Evolutionary conservation across 2,113 vertebrate species (phyloP), one percentile per base, ranked within the genome.

Genomic region (Amblyopsis rosae): DNA sequence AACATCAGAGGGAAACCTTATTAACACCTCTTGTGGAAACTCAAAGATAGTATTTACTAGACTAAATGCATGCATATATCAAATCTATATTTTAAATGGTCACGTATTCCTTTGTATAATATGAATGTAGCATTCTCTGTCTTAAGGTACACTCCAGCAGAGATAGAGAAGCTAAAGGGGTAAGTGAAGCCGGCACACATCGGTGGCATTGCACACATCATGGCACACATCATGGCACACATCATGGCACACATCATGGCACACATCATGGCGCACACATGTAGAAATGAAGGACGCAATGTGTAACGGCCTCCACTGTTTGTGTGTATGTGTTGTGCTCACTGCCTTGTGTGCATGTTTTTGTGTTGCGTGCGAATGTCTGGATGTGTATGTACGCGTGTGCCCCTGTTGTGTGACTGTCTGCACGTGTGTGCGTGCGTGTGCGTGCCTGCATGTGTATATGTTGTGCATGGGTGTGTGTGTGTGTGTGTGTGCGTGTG

Each of bases 161-260:
- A 99, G 92, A 98, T 99, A 55, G 94, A 97, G 84, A 98, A 95
- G 75, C 94, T 99, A 12, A 98, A 97, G 92, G 92, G 95, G 96
- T 99, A 94, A 98, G 98, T 96, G 7, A 19, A 1, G 15, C 13
- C 17, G 1, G 41, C 19, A 11, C 4, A 1, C 32, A 8, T 61
- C 56, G 11, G 19, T 54, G 62, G 32, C 63, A 60, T 26, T 59
- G 69, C 2, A n/a, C 51, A 67, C 46, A 67, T 63, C 69, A 56
- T 70, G 67, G n/a, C n/a, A n/a, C n/a, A n/a, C n/a, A n/a, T n/a
- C n/a, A n/a, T 67, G 49, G 26, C 5, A 53, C 58, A n/a, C n/a
- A n/a, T n/a, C n/a, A n/a, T n/a, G n/a, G n/a, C n/a, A n/a, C n/a
- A n/a, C n/a, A n/a, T n/a, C n/a, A n/a, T 67, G 49, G 26, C 5